Percentiles rank a stretch among this genome's conserved stretches.
Evolutionary conservation across 2,888 invertebrate genomes (phyloP).

Genomic region (Nomada hirtipes): DNA sequence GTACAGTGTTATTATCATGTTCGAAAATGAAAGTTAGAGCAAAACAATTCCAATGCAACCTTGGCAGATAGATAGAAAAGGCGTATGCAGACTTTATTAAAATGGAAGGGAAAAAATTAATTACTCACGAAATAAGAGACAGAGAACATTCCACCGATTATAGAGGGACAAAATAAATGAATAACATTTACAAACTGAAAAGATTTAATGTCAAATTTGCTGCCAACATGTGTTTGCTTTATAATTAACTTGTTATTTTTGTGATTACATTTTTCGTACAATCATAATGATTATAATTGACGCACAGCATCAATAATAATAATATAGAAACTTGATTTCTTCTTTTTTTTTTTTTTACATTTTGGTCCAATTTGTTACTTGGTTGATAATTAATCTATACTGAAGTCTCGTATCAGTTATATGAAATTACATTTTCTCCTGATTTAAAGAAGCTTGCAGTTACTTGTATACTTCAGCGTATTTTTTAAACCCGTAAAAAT

Average conservation of each 20-base stretch:
- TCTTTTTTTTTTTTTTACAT: conserved; percentile 36
- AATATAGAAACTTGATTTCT: conserved; percentile 41
- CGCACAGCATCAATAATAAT: conserved; percentile 41
- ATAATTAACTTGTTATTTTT: conserved; percentile 69
- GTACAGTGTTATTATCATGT: conserved; percentile 74
- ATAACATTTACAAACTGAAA: conserved; percentile 51
- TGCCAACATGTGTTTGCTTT: conserved; percentile 70
- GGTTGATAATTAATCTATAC: conserved; percentile 38
- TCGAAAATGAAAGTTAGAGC: conserved; percentile 63
- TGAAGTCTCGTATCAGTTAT: conserved; percentile 40
- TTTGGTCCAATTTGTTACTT: conserved; percentile 39
- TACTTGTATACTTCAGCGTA: neutral
- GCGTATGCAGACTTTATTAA: conserved; percentile 53
- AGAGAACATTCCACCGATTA: conserved; percentile 76
- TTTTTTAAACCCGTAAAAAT: conserved; percentile 3
- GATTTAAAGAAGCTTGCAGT: conserved; percentile 4
- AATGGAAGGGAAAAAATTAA: conserved; percentile 15
- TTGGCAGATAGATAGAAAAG: conserved; percentile 51
- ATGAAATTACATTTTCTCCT: conserved; percentile 51
- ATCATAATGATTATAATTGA: conserved; percentile 45
- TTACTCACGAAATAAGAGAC: conserved; percentile 26
- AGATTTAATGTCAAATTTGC: conserved; percentile 50
- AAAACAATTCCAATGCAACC: conserved; percentile 52
- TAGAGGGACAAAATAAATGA: conserved; percentile 51
- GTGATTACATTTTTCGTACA: conserved; percentile 54